Evolutionary conservation across 2,888 invertebrate species (phyloP), one percentile per base, ranked within the genome.

Genomic region (Ypsolopha scabrella): DNA sequence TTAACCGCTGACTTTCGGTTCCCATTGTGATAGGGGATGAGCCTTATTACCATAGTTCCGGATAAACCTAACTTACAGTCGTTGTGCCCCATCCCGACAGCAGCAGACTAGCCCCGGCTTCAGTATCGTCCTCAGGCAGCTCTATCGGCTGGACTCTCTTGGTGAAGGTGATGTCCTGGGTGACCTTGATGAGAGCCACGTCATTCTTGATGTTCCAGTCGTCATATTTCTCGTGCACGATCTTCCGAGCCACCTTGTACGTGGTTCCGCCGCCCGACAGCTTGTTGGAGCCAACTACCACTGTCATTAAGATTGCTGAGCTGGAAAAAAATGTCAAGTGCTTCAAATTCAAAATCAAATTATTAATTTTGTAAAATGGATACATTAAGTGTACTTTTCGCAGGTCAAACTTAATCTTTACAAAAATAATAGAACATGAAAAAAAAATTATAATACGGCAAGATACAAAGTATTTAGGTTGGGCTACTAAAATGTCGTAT

Each of bases 241-340:
- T 63, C 54, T 85, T 72, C n/a, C 62, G 55, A 0, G 73, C 64
- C 0, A 86, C 76, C 0, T 62, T 52, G 61, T 87, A 81, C 3
- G 56, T 59, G 8, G 68, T 70, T 0, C 89, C 88, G 0, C 87
- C 87, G 0, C 57, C 43, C 1, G 67, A 55, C 0, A 88, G 70
- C 51, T 71, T 76, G 60, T 80, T 86, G 0, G 87, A 87, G 1
- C 89, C 89, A 0, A 85, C 85, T 0, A 86, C 79, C 0, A 88
- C 85, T 45, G 55, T 46, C 7, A 73, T 60, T 33, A 53, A 52
- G 13, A 34, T 39, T 7, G 56, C 52, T 6, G 59, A 49, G 6
- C 65, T 67, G 57, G n/a, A 59, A 59, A 41, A 36, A 14, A 33
- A 47, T 24, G n/a, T 24, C 24, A 24, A 24, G 24, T 3, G n/a